These are phyloP conservation scores for Limosa lapponica DNA, from an alignment of 2,797 vertebrate species.

Conservation along the genomic window DNA sequence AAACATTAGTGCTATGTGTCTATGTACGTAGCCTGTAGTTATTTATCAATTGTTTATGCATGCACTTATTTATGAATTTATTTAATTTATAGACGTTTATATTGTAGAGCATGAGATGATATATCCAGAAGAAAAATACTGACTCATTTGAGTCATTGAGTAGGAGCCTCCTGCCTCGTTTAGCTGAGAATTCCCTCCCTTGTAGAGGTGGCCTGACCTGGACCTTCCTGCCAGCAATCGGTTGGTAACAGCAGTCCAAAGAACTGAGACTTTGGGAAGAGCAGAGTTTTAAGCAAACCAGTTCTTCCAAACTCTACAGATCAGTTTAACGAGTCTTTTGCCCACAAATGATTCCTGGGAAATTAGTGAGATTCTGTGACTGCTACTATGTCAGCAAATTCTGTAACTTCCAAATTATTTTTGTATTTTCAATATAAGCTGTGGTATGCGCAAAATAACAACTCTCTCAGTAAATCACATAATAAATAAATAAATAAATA, in stretches of 20 bases:
- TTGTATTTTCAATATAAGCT: background rate
- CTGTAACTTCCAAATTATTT: background rate
- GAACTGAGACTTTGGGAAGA: background rate
- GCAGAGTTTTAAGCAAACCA: background rate
- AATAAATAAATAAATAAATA: background rate
- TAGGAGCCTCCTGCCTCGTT: fast-evolving
- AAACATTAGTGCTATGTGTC: background rate
- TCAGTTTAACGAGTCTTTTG: background rate
- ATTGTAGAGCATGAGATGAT: background rate
- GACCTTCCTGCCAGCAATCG: background rate
- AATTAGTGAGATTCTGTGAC: background rate
- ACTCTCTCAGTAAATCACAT: background rate
- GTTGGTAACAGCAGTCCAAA: fast-evolving
- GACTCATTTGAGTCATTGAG: fast-evolving
- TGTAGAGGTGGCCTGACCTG: fast-evolving
- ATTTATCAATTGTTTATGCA: conserved; percentile 32
- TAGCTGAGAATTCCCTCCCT: background rate
- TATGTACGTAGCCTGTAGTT: background rate
- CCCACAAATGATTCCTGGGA: background rate
- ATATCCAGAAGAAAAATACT: background rate
- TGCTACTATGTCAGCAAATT: fast-evolving
- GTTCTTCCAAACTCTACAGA: background rate
- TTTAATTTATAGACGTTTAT: conserved; percentile 28
- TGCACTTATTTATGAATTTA: conserved; percentile 8
- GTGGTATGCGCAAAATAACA: background rate